Percentiles rank a stretch among this genome's conserved stretches.
Conservation (phyloP, 1,140 invertebrate species). For the Limonius californicus region DNA sequence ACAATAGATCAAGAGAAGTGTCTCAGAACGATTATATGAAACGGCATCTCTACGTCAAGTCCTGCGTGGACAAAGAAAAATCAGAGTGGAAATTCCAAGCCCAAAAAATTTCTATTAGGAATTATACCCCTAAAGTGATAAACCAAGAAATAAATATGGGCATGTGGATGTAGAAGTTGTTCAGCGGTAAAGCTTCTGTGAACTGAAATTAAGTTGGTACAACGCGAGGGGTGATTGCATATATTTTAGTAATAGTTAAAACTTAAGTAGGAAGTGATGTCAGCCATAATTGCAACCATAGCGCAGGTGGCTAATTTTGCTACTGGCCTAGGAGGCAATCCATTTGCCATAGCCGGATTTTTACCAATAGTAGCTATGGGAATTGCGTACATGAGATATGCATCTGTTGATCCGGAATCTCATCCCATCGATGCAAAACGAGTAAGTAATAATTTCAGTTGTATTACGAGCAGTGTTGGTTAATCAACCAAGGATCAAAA, state of each 20-base stretch:
- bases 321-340: constrained; percentile 42
- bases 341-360: constrained; percentile 63
- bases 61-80: constrained; percentile 42
- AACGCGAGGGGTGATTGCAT: no score
- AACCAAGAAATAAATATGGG: constrained; percentile 47
- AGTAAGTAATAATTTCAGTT: constrained; percentile 64
- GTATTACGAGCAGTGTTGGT: no score
- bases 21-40: constrained; percentile 50
- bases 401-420: constrained; percentile 75
- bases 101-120: constrained; percentile 53
- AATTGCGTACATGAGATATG: constrained; percentile 76
- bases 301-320: constrained; percentile 20
- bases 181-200: no score
- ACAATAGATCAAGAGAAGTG: not conserved
- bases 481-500: no score
- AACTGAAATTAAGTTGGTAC: no score
- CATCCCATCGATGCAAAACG: constrained; percentile 64
- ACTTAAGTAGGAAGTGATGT: no score
- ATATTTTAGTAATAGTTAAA: no score
- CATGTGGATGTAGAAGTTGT: constrained; percentile 45
- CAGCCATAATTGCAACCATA: not conserved
- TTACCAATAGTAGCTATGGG: constrained; percentile 75
- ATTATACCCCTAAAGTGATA: constrained; percentile 64
- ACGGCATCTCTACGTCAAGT: constrained; percentile 58
- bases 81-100: not conserved